A percentile compares a stretch with the other conserved stretches of the same genome.
Conservation (phyloP, 2,888 invertebrate genomes). For the Athrips mouffetella region DNA sequence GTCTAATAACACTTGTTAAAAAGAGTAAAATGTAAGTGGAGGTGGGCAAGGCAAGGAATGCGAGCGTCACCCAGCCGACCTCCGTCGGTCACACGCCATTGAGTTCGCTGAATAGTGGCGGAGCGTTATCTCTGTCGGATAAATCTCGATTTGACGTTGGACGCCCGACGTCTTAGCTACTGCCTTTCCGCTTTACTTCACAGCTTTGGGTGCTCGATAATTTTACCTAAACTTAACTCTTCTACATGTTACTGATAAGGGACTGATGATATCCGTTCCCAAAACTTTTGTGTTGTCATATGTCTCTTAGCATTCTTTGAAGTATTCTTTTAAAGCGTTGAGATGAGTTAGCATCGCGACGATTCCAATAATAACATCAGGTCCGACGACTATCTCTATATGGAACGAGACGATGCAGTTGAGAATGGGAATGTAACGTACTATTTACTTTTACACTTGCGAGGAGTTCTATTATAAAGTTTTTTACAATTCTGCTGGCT, state of each 20-base stretch:
- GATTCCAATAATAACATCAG: constrained; percentile 5
- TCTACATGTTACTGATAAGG: constrained; percentile 6
- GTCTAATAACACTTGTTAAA: constrained; percentile 14
- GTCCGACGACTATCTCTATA: constrained; percentile 3
- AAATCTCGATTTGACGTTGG: constrained; percentile 31
- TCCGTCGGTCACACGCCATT: constrained; percentile 74
- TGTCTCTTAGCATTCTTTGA: constrained; percentile 1
- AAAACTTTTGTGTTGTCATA: not conserved
- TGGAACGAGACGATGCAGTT: constrained; percentile 6
- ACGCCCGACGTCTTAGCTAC: not conserved
- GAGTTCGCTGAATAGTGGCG: constrained; percentile 66
- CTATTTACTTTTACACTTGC: not conserved
- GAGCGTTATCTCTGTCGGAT: constrained; percentile 55
- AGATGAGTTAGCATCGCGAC: not conserved
- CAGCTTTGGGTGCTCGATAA: constrained; percentile 1
- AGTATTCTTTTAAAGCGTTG: not conserved
- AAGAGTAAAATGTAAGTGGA: constrained; percentile 12
- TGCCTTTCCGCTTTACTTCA: not conserved
- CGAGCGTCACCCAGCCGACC: constrained; percentile 65
- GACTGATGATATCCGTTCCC: constrained; percentile 6
- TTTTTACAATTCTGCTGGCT: no score
- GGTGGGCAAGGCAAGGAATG: constrained; percentile 53
- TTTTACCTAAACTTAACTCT: constrained; percentile 8
- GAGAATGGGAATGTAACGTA: constrained; percentile 3
- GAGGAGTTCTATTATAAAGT: no score